Percentiles rank a stretch among this genome's conserved stretches.
phyloP scores from a whole-genome alignment of 64 coral and sea anemone genomes.

The Montipora foliosa region DNA sequence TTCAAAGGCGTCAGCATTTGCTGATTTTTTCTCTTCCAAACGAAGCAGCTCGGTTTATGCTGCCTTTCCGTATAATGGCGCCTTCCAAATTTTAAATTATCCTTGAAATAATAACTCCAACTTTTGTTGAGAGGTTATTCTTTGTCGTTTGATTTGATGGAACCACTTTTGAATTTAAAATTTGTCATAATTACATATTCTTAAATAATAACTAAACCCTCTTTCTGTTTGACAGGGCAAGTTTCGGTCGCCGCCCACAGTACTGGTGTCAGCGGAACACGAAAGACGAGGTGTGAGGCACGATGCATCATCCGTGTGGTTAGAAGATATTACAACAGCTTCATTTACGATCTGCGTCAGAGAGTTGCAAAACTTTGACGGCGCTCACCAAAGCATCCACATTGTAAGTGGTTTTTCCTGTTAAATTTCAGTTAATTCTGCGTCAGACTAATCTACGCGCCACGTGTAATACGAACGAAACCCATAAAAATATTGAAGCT shows the following conservation, averaged over 20 bases:
- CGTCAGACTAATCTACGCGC: too few relatives aligned
- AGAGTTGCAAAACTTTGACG: slow-evolving; percentile 39
- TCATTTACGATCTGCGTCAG: slow-evolving; percentile 23
- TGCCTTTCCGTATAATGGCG: too few relatives aligned
- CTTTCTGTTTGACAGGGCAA: not conserved
- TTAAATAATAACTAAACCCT: not conserved
- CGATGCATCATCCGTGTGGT: slow-evolving; percentile 25
- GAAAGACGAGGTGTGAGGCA: slow-evolving; percentile 22
- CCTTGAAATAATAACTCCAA: not conserved
- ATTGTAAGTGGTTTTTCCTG: not conserved
- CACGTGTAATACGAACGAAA: too few relatives aligned
- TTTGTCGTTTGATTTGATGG: not conserved
- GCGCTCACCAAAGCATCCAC: slow-evolving; percentile 21
- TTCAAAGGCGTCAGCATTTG: not conserved
- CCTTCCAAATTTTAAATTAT: not conserved
- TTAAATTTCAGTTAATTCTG: too few relatives aligned
- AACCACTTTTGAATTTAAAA: not conserved
- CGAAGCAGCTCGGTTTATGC: too few relatives aligned
- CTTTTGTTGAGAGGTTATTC: too few relatives aligned
- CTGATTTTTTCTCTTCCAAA: too few relatives aligned
- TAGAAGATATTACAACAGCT: not conserved
- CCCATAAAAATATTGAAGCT: too few relatives aligned
- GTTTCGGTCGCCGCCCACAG: not conserved
- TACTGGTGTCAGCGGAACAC: slow-evolving; percentile 18
- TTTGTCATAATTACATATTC: not conserved